These are phyloP conservation scores for Bothrops alternatus DNA, from an alignment of 2,797 vertebrate genomes.

Conservation along the genomic window DNA sequence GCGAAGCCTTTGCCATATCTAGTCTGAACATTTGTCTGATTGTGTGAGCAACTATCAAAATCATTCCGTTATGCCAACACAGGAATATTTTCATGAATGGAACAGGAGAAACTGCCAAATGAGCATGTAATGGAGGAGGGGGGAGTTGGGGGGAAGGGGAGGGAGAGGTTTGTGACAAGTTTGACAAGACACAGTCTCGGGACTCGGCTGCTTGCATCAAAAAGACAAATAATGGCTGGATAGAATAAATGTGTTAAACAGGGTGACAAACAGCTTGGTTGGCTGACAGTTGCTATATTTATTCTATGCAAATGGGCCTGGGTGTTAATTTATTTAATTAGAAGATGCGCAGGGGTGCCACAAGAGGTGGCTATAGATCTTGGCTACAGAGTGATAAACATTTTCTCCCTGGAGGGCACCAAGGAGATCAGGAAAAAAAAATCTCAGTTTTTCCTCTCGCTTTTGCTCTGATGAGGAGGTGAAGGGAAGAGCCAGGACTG, in stretches of 20 bases:
- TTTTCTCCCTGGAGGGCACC: neutral
- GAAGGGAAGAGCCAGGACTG: neutral
- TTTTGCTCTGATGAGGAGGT: neutral
- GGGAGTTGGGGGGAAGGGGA: neutral
- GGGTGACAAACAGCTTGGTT: conserved; percentile 56
- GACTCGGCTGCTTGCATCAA: conserved; percentile 52
- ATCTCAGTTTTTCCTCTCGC: neutral
- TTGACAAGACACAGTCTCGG: conserved; percentile 59
- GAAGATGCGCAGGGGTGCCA: neutral
- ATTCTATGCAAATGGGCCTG: conserved; percentile 37
- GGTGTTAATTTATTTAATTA: conserved; percentile 51
- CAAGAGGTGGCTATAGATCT: neutral
- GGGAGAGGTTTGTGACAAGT: conserved; percentile 45
- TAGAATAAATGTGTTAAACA: conserved; percentile 58
- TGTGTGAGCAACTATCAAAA: neutral
- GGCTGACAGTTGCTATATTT: conserved; percentile 55
- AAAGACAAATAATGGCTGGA: conserved; percentile 58
- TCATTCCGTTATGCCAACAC: neutral
- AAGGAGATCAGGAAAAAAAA: neutral
- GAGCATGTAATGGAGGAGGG: conserved; percentile 31
- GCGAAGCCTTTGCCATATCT: no score
- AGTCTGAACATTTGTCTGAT: neutral
- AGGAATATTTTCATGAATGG: conserved; percentile 53
- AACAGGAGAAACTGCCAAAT: conserved; percentile 49
- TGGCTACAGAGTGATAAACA: neutral